Percentiles rank a stretch among this genome's conserved stretches.
phyloP scores from a whole-genome alignment of 2,888 invertebrate genomes.

The Drosophila neoperkinsi region DNA sequence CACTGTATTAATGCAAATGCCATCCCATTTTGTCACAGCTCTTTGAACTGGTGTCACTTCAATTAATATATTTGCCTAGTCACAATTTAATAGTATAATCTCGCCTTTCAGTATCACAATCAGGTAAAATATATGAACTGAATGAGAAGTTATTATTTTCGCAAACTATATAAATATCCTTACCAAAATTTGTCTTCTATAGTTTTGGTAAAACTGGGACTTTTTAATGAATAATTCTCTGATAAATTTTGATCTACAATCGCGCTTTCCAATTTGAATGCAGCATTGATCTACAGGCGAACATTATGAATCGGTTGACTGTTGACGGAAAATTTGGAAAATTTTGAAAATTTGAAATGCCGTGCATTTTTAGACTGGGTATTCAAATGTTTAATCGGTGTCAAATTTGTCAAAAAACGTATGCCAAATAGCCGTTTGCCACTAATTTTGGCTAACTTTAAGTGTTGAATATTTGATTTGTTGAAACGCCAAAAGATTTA shows the following conservation, averaged over 20 bases:
- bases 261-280: not conserved
- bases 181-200: not conserved
- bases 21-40: conserved; percentile 22
- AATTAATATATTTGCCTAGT: conserved; percentile 40
- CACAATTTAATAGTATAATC: conserved; percentile 31
- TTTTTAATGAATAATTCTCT: not conserved
- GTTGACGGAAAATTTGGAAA: too few relatives aligned
- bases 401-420: not conserved
- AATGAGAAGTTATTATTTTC: not conserved
- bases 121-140: not conserved
- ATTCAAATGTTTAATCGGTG: not conserved
- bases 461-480: not conserved
- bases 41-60: conserved; percentile 13
- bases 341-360: too few relatives aligned
- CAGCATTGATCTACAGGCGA: not conserved
- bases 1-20: conserved; percentile 34
- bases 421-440: not conserved
- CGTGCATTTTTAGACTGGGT: not conserved
- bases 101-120: not conserved
- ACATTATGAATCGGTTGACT: not conserved
- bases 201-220: not conserved
- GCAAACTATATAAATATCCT: not conserved
- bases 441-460: not conserved
- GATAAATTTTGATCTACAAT: not conserved
- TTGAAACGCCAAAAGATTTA: not conserved